Evolutionary conservation across 2,113 vertebrate species (phyloP), one percentile per base, ranked within the genome.

Genomic region (Rhinogobius similis): DNA sequence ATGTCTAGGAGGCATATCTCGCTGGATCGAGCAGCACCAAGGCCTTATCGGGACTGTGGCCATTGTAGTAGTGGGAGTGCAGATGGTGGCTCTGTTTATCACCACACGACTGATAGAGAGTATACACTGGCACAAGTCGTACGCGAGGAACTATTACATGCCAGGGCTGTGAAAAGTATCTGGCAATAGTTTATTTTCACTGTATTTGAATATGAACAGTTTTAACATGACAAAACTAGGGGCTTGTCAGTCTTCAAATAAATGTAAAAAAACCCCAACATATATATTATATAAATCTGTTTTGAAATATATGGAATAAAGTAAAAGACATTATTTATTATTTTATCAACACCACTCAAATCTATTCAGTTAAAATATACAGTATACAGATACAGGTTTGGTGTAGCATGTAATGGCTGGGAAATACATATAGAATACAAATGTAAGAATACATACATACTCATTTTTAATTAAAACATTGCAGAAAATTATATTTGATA

Each of bases 11-110:
- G 88, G 77, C 9, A 88, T 98, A 7, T 72, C 67, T 0, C 72
- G 73, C 20, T 97, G 95, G 96, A 81, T 98, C 1, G 75, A 63
- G 1, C 43, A 69, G 18, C 91, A 94, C 5, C 20, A 86, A 0
- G 76, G 76, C 1, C 48, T 86, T 11, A 85, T 94, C 0, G 86
- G 73, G 0, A 9, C 72, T 0, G 73, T 62, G 0, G 72, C 3
- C 0, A 0, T 92, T 0, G 20, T 65, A 0, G 20, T 94, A 0
- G 53, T 93, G 24, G 82, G 87, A 10, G 48, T 92, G 0, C 95
- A 98, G 82, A 90, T 94, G 0, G 0, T 88, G 0, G 86, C 91
- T 4, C 77, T 93, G 11, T 82, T 95, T 23, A 63, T 94, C 79
- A 91, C 92, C 0, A 59, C 81, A 27, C 89, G 78, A n/a, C 63